These are phyloP conservation scores for Dermatophagoides farinae DNA, from an alignment of 1,140 invertebrate genomes.

Conservation along the genomic window DNA sequence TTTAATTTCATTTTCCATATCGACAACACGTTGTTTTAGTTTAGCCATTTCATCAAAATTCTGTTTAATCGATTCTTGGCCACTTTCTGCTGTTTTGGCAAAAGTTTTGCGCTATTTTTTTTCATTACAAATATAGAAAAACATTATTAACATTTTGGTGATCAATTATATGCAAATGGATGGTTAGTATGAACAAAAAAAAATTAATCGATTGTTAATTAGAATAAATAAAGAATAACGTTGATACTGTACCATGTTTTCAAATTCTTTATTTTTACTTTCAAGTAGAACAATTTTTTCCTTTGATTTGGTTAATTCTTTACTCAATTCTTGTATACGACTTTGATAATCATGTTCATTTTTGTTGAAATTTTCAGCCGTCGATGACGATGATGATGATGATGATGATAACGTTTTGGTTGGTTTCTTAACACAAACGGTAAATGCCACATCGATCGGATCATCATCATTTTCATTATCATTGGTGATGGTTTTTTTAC, in stretches of 20 bases:
- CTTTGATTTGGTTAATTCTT: conserved; percentile 18
- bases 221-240: not conserved
- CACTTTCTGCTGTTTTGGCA: conserved; percentile 18
- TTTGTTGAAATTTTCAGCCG: conserved; percentile 33
- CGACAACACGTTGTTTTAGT: not conserved
- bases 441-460: conserved; percentile 36
- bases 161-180: too few relatives aligned
- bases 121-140: too few relatives aligned
- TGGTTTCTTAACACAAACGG: conserved; percentile 25
- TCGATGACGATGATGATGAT: conserved; percentile 29
- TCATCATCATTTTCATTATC: conserved; percentile 7
- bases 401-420: too few relatives aligned
- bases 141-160: too few relatives aligned
- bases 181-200: too few relatives aligned
- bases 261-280: conserved; percentile 64
- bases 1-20: conserved; percentile 22
- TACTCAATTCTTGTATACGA: conserved; percentile 13
- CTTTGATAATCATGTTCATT: conserved; percentile 19
- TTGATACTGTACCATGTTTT: conserved; percentile 24
- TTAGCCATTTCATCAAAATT: conserved; percentile 52
- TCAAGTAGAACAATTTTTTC: conserved; percentile 35
- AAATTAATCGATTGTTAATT: conserved; percentile 1
- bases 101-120: not conserved
- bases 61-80: conserved; percentile 27
- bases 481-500: too few relatives aligned